These are phyloP conservation scores for Coelopa frigida DNA, from an alignment of 1,140 invertebrate species.

Conservation along the genomic window DNA sequence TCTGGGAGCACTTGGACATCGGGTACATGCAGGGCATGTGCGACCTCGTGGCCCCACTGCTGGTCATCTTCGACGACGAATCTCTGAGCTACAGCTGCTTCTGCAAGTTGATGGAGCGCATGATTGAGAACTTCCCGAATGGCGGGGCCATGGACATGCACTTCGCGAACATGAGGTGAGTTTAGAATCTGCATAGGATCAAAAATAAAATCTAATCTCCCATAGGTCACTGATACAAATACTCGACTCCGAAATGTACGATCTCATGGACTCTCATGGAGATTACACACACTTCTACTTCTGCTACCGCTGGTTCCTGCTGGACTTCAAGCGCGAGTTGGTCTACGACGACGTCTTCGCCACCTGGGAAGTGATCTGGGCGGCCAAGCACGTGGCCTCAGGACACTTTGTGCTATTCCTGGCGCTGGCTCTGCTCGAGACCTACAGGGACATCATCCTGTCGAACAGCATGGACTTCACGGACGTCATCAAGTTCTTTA, in stretches of 20 bases:
- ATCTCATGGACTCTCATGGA: slow-evolving; percentile 84
- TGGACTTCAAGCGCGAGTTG: slow-evolving; percentile 67
- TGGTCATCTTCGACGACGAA: slow-evolving; percentile 87
- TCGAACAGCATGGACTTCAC: slow-evolving; percentile 95
- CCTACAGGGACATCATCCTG: slow-evolving; percentile 84
- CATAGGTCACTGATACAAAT: slow-evolving; percentile 68
- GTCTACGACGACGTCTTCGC: slow-evolving; percentile 82
- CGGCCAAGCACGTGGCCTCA: slow-evolving; percentile 72
- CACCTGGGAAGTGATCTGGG: slow-evolving; percentile 91
- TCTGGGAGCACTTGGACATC: slow-evolving; percentile 84
- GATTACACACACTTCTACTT: slow-evolving; percentile 96
- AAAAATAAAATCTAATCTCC: background rate
- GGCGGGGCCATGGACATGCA: slow-evolving; percentile 87
- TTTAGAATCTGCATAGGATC: background rate
- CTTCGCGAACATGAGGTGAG: slow-evolving; percentile 83
- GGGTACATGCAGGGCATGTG: slow-evolving; percentile 91
- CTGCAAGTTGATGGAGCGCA: slow-evolving; percentile 76
- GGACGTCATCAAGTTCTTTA: slow-evolving; percentile 96
- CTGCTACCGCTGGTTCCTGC: slow-evolving; percentile 81
- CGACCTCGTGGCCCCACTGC: slow-evolving; percentile 80
- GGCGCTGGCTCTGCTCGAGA: slow-evolving; percentile 79
- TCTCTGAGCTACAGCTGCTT: slow-evolving; percentile 82
- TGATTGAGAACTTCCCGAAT: slow-evolving; percentile 84
- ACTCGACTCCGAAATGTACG: slow-evolving; percentile 83
- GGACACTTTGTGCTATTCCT: slow-evolving; percentile 88